Base-by-base conservation (phyloP, 2,888 invertebrate genomes). In the Nomada ruficornis region DNA sequence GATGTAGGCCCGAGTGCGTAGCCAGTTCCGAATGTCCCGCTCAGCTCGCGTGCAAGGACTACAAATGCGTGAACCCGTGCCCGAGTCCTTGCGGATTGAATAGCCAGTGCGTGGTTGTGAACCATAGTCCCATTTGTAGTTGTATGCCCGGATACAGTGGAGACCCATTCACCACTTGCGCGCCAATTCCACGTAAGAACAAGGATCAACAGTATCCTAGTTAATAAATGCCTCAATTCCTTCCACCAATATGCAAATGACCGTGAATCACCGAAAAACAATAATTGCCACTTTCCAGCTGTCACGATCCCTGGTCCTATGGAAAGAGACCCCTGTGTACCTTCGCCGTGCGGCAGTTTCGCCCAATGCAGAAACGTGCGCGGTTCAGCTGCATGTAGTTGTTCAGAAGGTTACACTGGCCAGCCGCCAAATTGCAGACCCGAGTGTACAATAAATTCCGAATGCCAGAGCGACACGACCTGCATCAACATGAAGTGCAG, bases 331-430 rank as follows among this genome's bases (percentile, higher is more conserved):
- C 96, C 96, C 23, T 96, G 96, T 90, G 94, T 95, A 68, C 96
- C 96, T 64, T 96, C 96, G 47, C 96, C 96, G 9, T 97, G 97
- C 90, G 97, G 97, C 26, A 95, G 95, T n/a, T 96, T 96, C 91
- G 95, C 96, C 7, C 94, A 95, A 90, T 97, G 97, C 90, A 95
- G 94, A 91, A 96, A 95, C 88, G 94, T 94, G 84, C 96, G 96
- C 7, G 85, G 78, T 10, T 86, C 81, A 18, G 79, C 94, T 9
- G 90, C 94, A 1, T 95, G 95, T 86, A 93, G 93, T n/a, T 95
- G 95, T 77, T 86, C 94, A 42, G 92, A 94, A 18, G 94, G 93
- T 80, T 95, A 94, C 83, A 88, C 93, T 50, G 95, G 95, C 36
- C 93, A 93, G 83, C 91, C 92, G 47, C 91, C 91, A 59, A 87